Base-by-base conservation (phyloP, 2,113 vertebrate genomes). In the Vicugna pacos region DNA sequence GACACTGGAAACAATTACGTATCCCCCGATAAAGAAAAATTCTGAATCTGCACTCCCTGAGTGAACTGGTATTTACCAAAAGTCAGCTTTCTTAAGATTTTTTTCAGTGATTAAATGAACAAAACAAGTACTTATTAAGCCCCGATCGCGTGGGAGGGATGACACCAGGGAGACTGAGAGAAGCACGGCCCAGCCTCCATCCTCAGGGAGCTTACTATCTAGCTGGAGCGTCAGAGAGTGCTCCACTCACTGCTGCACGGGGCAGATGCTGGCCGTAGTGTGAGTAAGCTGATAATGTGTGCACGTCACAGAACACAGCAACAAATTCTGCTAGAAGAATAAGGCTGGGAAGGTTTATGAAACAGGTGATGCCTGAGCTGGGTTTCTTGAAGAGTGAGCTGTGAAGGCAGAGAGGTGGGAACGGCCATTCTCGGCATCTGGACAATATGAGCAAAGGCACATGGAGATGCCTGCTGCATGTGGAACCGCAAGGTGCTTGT, bases 1-100 rank as follows among this genome's bases (percentile, higher is more conserved):
- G 77, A 88, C 28, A 60, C 26, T 60, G 19, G 15, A 91, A 67
- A 95, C 8, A 87, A 91, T 46, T 90, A 93, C 16, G 16, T 17
- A 60, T 38, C 5, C 10, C 0, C 20, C 0, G 1, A 32, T 56
- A 62, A 0, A 19, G 32, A 72, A 93, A 80, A 90, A 79, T 10
- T 48, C 46, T 94, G 60, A 86, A 65, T 62, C 54, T 54, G 35
- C 5, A 75, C 8, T 60, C 22, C 8, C 38, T 62, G 52, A 54
- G 1, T 72, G 30, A 95, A 76, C 19, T 56, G 11, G 46, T 82
- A 67, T 69, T 79, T 84, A 64, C 8, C 50, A 84, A 88, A 73
- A 86, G 52, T 62, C 32, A 85, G 12, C 15, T 62, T 72, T 87
- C 64, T 60, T 85, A 92, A 14, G 0, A 67, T 48, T 32, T 92